Base-by-base conservation (phyloP, 2,888 invertebrate genomes). In the Carpatolechia fugitivella region DNA sequence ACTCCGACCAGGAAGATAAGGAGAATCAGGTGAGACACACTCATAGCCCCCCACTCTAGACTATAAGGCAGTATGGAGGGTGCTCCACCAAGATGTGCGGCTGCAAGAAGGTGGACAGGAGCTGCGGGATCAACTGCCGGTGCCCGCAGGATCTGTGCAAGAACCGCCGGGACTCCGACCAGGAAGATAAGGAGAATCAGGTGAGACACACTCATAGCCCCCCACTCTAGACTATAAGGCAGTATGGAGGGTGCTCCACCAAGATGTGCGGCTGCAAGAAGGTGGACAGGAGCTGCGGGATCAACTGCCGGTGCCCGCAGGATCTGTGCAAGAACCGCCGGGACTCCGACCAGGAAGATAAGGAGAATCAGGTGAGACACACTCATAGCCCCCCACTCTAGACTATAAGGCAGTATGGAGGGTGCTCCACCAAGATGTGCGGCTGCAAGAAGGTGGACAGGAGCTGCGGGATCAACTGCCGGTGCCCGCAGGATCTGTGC, bases 241-340 rank as follows among this genome's bases (percentile, higher is more conserved):
- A n/a, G n/a, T n/a, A n/a, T n/a, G 92, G 92, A 1, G 85, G 82
- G 44, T 93, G 93, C 64, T 65, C 81, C 56, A 91, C 86, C 31
- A 89, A 91, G 66, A 69, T 91, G 52, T 94, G 94, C 74, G 88
- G 92, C 14, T 94, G 94, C 60, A 85, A 91, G 4, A 93, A 92
- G 76, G 68, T 85, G 1, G 80, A 76, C 2, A 63, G 65, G 33
- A 69, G 72, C 0, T 94, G 94, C 65, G 70, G 80, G 0, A 16
- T 20, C 24, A 67, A 82, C 0, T 94, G 94, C 65, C 88, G 91
- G 49, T 94, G 94, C 58, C 82, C 83, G 63, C 63, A 74, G 0
- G 79, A 74, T 7, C 65, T 76, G 0, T 93, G 89, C 74, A 76
- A 74, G 69, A 89, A 89, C 63, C 57, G 78, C 0, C 59, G 72